Evolutionary conservation across 2,113 vertebrate species (phyloP).

Genomic region (Callipepla californica): DNA sequence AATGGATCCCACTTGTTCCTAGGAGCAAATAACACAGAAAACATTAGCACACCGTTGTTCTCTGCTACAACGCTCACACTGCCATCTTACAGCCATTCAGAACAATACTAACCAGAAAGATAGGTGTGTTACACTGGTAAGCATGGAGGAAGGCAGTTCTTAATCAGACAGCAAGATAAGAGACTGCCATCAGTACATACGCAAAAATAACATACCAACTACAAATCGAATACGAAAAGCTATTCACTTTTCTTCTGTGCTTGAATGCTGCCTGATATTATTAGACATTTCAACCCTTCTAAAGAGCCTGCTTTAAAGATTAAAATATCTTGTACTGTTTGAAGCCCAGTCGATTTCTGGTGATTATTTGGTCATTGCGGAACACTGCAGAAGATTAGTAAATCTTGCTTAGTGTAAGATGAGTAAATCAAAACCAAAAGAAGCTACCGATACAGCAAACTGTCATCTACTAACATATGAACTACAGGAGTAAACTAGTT

Average conservation of each 20-base stretch:
- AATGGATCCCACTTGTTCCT: conserved; percentile 98
- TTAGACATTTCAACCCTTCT: neutral
- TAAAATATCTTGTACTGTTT: neutral
- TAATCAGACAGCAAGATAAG: neutral
- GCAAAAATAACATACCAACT: neutral
- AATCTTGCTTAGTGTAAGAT: neutral
- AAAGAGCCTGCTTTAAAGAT: neutral
- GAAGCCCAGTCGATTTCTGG: neutral
- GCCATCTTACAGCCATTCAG: neutral
- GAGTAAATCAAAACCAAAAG: neutral
- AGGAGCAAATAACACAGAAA: conserved; percentile 52
- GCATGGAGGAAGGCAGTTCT: neutral
- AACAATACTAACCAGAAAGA: neutral
- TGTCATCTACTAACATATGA: neutral
- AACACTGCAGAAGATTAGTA: neutral
- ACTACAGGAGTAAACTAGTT: neutral
- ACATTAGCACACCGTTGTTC: neutral
- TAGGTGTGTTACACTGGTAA: neutral
- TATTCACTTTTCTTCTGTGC: neutral
- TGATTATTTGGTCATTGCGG: neutral
- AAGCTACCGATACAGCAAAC: neutral
- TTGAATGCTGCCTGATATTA: neutral
- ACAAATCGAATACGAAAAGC: neutral
- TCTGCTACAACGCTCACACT: neutral
- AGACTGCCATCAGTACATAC: neutral